These are phyloP conservation scores for Octodonta nipae DNA, from an alignment of 2,888 invertebrate species.

Conservation along the genomic window DNA sequence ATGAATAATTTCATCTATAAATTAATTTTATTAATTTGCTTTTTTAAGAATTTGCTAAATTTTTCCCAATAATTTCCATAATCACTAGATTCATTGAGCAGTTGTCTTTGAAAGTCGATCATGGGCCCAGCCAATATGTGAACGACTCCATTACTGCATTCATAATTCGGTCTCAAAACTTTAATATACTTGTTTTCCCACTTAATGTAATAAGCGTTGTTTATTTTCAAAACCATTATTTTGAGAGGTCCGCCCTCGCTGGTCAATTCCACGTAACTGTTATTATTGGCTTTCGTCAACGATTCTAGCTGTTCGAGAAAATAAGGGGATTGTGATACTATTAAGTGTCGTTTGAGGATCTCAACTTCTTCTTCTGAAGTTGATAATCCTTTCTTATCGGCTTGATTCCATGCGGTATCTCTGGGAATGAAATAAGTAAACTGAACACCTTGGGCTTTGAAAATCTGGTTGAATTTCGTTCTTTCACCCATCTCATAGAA, in stretches of 20 bases:
- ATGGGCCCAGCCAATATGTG: slow-evolving; percentile 76
- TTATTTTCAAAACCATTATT: slow-evolving; percentile 17
- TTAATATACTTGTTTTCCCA: slow-evolving; percentile 53
- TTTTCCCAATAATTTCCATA: slow-evolving; percentile 2
- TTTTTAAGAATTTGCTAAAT: slow-evolving; percentile 3
- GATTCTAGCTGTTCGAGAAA: slow-evolving; percentile 53
- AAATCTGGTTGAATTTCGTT: slow-evolving; percentile 61
- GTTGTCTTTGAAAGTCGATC: slow-evolving; percentile 10
- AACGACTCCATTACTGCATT: slow-evolving; percentile 87
- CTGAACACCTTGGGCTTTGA: slow-evolving; percentile 44
- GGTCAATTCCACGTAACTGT: slow-evolving; percentile 14
- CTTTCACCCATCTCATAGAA: slow-evolving; percentile 61
- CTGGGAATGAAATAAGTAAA: slow-evolving; percentile 84
- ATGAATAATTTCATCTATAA: too few relatives aligned
- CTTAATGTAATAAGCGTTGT: slow-evolving; percentile 20
- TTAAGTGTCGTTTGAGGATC: slow-evolving; percentile 74
- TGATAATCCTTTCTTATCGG: slow-evolving; percentile 12
- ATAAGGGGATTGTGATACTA: slow-evolving; percentile 58
- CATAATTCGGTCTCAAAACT: slow-evolving; percentile 76
- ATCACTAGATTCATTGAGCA: too few relatives aligned
- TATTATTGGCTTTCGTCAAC: slow-evolving; percentile 11
- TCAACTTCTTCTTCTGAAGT: slow-evolving; percentile 45
- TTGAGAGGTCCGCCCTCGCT: slow-evolving; percentile 17
- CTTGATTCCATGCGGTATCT: slow-evolving; percentile 68
- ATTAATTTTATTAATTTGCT: too few relatives aligned